These are phyloP conservation scores for Vanessa atalanta DNA, from an alignment of 1,140 invertebrate species.

Conservation along the genomic window DNA sequence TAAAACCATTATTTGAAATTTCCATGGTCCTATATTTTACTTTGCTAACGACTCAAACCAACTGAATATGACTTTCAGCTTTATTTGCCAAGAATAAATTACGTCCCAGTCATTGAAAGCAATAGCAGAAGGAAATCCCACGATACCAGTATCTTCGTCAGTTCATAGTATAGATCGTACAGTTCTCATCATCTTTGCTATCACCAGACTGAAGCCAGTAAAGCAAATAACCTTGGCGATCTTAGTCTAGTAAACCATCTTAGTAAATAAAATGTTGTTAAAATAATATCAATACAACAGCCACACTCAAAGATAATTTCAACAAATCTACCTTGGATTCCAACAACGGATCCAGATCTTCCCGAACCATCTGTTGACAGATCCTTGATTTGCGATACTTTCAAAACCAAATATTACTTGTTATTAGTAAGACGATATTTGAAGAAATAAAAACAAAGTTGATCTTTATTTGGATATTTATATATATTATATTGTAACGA, in stretches of 20 bases:
- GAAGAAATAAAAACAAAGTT: no score
- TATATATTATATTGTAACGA: background rate
- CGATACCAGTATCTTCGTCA: conserved; percentile 88
- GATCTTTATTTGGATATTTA: no score
- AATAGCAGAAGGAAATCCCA: conserved; percentile 94
- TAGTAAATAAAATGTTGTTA: conserved; percentile 2
- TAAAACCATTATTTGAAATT: conserved; percentile 94
- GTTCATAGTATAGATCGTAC: conserved; percentile 92
- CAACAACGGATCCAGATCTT: conserved; percentile 92
- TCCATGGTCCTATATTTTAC: conserved; percentile 92
- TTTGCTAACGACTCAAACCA: conserved; percentile 93
- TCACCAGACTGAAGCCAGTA: conserved; percentile 92
- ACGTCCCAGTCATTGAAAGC: conserved; percentile 98
- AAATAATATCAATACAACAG: background rate
- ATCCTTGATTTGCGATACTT: conserved; percentile 93
- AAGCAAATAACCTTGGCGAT: conserved; percentile 89
- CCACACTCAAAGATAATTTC: background rate
- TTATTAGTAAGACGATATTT: no score
- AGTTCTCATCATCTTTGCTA: conserved; percentile 86
- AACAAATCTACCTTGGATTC: conserved; percentile 85
- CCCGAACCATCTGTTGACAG: conserved; percentile 88
- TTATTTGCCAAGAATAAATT: conserved; percentile 97
- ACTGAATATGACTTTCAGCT: conserved; percentile 94
- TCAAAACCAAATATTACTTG: conserved; percentile 86
- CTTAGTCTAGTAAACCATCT: conserved; percentile 94